Evolutionary conservation across 2,888 invertebrate genomes (phyloP).

Genomic region (Rhagonycha lutea): DNA sequence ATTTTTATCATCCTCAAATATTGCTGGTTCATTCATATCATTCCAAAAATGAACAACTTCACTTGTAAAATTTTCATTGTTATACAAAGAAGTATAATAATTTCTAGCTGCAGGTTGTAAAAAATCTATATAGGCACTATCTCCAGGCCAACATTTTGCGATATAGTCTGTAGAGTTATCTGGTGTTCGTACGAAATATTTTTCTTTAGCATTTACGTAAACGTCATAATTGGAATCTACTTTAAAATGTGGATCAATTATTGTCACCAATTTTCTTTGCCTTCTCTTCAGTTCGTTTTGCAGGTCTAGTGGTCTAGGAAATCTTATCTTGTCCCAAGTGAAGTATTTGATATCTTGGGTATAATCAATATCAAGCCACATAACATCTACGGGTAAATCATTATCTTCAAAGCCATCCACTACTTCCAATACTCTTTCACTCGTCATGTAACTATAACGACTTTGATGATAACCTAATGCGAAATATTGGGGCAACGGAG

Average conservation of each 20-base stretch:
- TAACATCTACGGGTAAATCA: conserved; percentile 90
- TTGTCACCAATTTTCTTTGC: conserved; percentile 86
- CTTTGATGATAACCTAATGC: conserved; percentile 92
- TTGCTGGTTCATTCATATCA: conserved; percentile 99
- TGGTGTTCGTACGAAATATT: conserved; percentile 82
- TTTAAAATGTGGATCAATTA: conserved; percentile 96
- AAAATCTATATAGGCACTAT: conserved; percentile 92
- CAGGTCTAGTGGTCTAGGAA: conserved; percentile 83
- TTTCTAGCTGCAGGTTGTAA: conserved; percentile 80
- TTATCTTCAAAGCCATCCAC: conserved; percentile 80
- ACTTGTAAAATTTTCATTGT: conserved; percentile 57
- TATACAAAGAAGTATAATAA: conserved; percentile 73
- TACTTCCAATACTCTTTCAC: conserved; percentile 83
- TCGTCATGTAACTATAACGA: conserved; percentile 85
- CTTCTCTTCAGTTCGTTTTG: conserved; percentile 80
- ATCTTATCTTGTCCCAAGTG: conserved; percentile 91
- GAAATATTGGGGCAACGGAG: conserved; percentile 85
- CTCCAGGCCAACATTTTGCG: conserved; percentile 93
- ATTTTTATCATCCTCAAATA: conserved; percentile 85
- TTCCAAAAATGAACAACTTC: conserved; percentile 92
- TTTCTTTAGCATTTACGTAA: conserved; percentile 80
- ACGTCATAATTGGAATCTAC: conserved; percentile 83
- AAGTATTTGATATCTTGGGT: conserved; percentile 95
- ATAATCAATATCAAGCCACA: conserved; percentile 99
- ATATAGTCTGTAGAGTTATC: conserved; percentile 85